Percentiles rank a stretch among this genome's conserved stretches.
Conservation (phyloP, 2,888 invertebrate genomes). For the Aplocera efformata region DNA sequence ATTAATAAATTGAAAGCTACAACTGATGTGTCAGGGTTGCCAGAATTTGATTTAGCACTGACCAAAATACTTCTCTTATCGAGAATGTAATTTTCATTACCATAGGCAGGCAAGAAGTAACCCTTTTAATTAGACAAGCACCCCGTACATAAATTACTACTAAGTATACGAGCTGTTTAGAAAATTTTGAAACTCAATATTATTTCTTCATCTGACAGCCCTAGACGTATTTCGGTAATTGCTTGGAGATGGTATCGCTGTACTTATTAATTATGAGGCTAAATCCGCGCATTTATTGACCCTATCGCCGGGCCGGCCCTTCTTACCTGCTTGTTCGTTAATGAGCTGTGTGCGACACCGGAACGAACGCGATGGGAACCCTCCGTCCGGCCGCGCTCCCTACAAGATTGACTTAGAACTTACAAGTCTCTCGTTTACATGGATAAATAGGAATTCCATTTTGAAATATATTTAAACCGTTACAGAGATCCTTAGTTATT, state of each 20-base stretch:
- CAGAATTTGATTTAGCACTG: not conserved
- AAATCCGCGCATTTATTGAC: conserved; percentile 71
- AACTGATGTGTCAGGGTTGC: conserved; percentile 13
- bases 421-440: conserved; percentile 7
- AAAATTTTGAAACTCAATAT: no score
- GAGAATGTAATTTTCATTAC: no score
- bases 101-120: no score
- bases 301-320: conserved; percentile 73
- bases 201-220: conserved; percentile 34
- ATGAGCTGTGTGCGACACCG: conserved; percentile 59
- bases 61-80: no score
- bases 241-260: conserved; percentile 57
- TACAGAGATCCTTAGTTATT: no score
- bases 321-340: conserved; percentile 57
- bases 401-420: conserved; percentile 39
- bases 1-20: conserved; percentile 42
- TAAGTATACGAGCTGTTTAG: no score
- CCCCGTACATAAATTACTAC: no score
- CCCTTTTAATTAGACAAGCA: no score
- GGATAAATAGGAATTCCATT: not conserved
- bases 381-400: conserved; percentile 28
- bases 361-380: conserved; percentile 55
- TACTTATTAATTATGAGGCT: conserved; percentile 69
- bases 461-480: no score
- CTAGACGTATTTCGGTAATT: conserved; percentile 62